Base-by-base conservation (phyloP, 2,888 invertebrate species). In the Tipula lateralis region DNA sequence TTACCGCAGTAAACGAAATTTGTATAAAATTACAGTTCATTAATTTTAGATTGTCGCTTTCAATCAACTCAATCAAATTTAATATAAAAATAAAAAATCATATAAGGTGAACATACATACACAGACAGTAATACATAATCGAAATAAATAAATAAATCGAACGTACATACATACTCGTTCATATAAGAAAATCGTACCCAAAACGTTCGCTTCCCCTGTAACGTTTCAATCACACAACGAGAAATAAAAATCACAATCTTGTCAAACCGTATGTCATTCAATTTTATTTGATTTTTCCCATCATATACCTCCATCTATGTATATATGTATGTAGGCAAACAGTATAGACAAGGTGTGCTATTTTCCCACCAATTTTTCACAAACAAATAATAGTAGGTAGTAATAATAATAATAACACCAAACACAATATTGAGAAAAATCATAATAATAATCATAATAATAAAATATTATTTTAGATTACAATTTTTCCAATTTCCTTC, bases 341-440 rank as follows among this genome's bases (percentile, higher is more conserved):
- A 2, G 39, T 13, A 50, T 24, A 66, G 66, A 66, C 24, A 66
- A 66, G 66, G 66, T 66, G 66, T 66, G 9, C 19, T 24, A 24
- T 66, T 66, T 66, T 66, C 66, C 66, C 66, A 66, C 66, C 66
- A 66, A 24, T 66, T 66, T 66, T 66, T 66, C 66, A 66, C 66
- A 66, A 66, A 66, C 66, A 66, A 66, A 66, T 66, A 66, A 66
- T 66, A 66, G 66, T 24, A 24, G n/a, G 24, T 66, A 66, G 9
- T 50, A 50, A 50, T 66, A 66, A 66, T 66, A 66, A 66, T 24
- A 66, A 66, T 66, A 66, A 66, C 66, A 66, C 66, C 66, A 66
- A 66, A 66, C 66, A 24, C 66, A 44, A 44, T n/a, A 50, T 19
- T 13, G 19, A 12, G 24, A 66, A 66, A 66, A 66, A 24, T 44